These are phyloP conservation scores for Edolisoma coerulescens DNA, from an alignment of 2,113 vertebrate genomes.

Conservation along the genomic window DNA sequence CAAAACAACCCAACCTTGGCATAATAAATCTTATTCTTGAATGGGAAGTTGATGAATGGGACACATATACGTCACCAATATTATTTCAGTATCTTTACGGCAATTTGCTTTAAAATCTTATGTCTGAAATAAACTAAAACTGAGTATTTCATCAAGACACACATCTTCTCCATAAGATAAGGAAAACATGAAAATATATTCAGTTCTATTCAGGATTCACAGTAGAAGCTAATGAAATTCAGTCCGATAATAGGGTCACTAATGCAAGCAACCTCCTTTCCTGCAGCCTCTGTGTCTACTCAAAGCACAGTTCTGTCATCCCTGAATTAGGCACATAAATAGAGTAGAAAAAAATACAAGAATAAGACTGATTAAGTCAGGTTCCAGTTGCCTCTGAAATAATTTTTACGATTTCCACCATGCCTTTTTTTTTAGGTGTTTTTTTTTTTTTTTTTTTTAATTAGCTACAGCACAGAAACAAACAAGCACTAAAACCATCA, in stretches of 20 bases:
- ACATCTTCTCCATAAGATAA: not conserved
- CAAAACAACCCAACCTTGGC: not conserved
- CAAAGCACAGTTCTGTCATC: not conserved
- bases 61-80: not conserved
- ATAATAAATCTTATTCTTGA: not conserved
- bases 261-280: not conserved
- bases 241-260: not conserved
- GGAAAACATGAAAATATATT: not conserved
- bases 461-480: not conserved
- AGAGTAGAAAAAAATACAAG: not conserved
- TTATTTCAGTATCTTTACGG: not conserved
- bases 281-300: not conserved
- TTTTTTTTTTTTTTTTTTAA: not conserved
- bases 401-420: fast-evolving
- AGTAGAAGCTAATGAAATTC: not conserved
- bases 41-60: not conserved
- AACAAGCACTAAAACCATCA: not conserved
- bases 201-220: not conserved
- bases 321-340: not conserved
- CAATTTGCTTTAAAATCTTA: not conserved
- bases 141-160: not conserved
- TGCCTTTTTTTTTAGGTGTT: not conserved
- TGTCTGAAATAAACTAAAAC: not conserved
- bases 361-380: not conserved
- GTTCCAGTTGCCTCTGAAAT: not conserved